These are phyloP conservation scores for Eurytemora carolleeae DNA, from an alignment of 1,140 invertebrate genomes.

Conservation along the genomic window DNA sequence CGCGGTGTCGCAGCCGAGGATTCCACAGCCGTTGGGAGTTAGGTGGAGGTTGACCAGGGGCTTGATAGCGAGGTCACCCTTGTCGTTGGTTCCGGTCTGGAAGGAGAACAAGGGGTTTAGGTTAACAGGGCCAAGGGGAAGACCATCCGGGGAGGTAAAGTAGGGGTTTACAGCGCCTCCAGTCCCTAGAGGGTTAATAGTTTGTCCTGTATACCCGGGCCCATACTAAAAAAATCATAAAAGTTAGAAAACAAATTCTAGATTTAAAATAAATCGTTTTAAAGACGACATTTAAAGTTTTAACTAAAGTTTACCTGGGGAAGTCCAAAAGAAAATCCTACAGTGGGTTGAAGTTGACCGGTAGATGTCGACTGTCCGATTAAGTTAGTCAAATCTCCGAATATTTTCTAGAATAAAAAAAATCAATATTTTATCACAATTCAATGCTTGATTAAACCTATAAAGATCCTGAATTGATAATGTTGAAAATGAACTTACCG, in stretches of 20 bases:
- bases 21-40: conserved; percentile 10
- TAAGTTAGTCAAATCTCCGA: background rate
- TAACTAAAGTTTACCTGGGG: background rate
- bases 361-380: background rate
- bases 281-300: too few species aligned
- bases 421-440: too few species aligned
- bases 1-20: conserved; percentile 5
- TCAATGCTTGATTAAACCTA: too few species aligned
- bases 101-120: conserved; percentile 8
- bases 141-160: background rate
- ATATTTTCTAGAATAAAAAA: background rate
- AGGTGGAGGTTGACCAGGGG: conserved; percentile 9
- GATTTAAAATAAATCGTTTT: too few species aligned
- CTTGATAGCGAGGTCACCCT: conserved; percentile 2
- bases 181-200: background rate
- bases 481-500: too few species aligned
- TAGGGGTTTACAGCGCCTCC: conserved; percentile 8
- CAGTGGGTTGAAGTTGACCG: background rate
- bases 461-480: too few species aligned
- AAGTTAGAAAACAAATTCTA: too few species aligned
- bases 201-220: conserved; percentile 3
- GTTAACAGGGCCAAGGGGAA: conserved; percentile 2
- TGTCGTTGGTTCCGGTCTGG: conserved; percentile 6
- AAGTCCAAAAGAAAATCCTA: background rate
- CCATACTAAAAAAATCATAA: background rate